Percentiles rank a stretch among this genome's conserved stretches.
Evolutionary conservation across 2,888 invertebrate species (phyloP).

Genomic region (Ischnura elegans): DNA sequence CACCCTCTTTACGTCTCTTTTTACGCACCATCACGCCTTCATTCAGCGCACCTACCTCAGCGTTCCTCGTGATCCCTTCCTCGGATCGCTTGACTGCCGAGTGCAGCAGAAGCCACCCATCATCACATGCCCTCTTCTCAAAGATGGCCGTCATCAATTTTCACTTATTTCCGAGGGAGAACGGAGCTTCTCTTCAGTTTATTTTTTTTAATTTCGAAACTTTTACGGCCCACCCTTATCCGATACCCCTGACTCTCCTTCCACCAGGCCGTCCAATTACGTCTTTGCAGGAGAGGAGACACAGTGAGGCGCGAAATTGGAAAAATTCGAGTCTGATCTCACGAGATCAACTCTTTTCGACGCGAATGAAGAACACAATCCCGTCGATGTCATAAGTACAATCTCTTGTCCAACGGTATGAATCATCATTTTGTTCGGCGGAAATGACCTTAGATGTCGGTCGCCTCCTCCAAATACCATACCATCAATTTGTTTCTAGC

Average conservation of each 20-base stretch:
- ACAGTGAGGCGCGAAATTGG: neutral
- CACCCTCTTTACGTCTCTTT: neutral
- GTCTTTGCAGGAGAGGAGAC: neutral
- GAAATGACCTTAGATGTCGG: too few species aligned
- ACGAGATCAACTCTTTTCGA: neutral
- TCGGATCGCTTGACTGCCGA: neutral
- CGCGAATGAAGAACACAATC: neutral
- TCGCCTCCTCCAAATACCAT: too few species aligned
- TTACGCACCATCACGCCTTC: neutral
- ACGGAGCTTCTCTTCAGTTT: neutral
- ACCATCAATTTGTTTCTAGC: too few species aligned
- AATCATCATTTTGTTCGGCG: too few species aligned
- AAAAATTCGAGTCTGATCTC: slow-evolving; percentile 8
- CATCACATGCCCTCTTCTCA: neutral
- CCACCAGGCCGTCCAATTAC: neutral
- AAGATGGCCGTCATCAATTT: neutral
- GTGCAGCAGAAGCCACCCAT: neutral
- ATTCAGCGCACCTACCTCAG: neutral
- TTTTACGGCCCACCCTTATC: neutral
- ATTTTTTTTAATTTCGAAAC: neutral
- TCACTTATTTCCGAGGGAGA: slow-evolving; percentile 12
- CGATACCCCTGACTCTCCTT: neutral
- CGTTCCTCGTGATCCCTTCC: neutral
- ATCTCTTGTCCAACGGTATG: too few species aligned
- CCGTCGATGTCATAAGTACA: too few species aligned